Evolutionary conservation across 2,797 vertebrate species (phyloP), one percentile per base, ranked within the genome.

Genomic region (Phalloptychus januarius): DNA sequence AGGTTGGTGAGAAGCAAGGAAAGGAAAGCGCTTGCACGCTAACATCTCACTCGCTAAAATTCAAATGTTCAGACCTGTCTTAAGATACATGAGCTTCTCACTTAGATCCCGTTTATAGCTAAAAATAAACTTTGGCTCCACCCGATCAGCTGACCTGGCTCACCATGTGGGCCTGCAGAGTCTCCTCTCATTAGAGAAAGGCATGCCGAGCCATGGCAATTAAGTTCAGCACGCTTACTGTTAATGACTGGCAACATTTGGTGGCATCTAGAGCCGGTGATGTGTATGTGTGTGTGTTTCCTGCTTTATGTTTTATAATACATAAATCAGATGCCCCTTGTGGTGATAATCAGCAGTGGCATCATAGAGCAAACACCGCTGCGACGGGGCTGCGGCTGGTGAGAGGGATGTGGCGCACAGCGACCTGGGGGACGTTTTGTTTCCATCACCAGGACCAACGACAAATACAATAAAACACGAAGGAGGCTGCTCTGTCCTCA

Each of bases 201-300:
- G 25, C 87, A 83, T 76, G 86, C 79, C 50, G 87, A 79, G 83
- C 77, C 11, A 50, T 79, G 83, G 76, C 87, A 88, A 86, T 88
- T 89, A 85, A 50, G 36, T 61, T 83, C 74, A 79, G 74, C 77
- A 72, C 56, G 58, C 74, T 69, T 77, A 50, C 50, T 75, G 76
- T 77, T 86, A 81, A 87, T 85, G 80, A 78, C 46, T 40, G 23
- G 12, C 33, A 71, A 56, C 42, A 38, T 38, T 63, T 65, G 13
- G 58, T 46, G 56, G 20, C 38, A 33, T 58, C 50, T 56, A 25
- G 15, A 71, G n/a, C 8, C 2, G 5, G 4, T 77, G 65, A 33
- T 38, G 12, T 54, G 23, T 52, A 23, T 50, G 71, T 2, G 50
- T 52, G 33, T 20, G 71, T n/a, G 33, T 76, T 69, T 16, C 40